phyloP scores from a whole-genome alignment of 2,113 vertebrate species.

The Polypterus senegalus region DNA sequence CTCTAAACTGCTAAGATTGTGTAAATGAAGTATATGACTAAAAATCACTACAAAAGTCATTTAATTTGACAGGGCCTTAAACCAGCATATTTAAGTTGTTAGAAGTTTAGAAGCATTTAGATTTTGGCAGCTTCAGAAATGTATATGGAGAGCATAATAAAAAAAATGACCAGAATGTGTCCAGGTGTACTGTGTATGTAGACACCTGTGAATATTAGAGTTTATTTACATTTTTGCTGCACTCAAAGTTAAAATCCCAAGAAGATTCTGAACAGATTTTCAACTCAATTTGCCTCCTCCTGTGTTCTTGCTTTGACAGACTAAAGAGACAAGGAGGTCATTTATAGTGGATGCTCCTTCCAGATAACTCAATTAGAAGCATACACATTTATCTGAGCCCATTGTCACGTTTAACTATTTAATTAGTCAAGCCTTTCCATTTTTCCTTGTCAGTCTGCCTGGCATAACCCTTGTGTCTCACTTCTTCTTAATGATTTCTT shows the following conservation, averaged over 20 bases:
- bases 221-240: too few relatives aligned
- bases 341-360: conserved; percentile 37
- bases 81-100: too few relatives aligned
- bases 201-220: too few relatives aligned
- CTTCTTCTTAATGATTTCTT: conserved; percentile 10
- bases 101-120: too few relatives aligned
- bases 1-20: too few relatives aligned
- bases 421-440: conserved; percentile 37
- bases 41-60: too few relatives aligned
- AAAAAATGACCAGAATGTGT: too few relatives aligned
- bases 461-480: conserved; percentile 11
- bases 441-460: conserved; percentile 17
- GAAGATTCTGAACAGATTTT: background rate
- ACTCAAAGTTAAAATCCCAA: background rate
- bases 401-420: conserved; percentile 46
- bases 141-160: too few relatives aligned
- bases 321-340: conserved; percentile 49
- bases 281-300: conserved; percentile 20
- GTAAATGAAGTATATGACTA: too few relatives aligned
- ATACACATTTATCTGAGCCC: conserved; percentile 44
- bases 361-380: conserved; percentile 48
- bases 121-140: too few relatives aligned
- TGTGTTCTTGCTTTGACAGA: conserved; percentile 15
- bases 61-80: too few relatives aligned
- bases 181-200: too few relatives aligned